Evolutionary conservation across 2,113 vertebrate genomes (phyloP), one percentile per base, ranked within the genome.

Genomic region (Paracanthobrama guichenoti): DNA sequence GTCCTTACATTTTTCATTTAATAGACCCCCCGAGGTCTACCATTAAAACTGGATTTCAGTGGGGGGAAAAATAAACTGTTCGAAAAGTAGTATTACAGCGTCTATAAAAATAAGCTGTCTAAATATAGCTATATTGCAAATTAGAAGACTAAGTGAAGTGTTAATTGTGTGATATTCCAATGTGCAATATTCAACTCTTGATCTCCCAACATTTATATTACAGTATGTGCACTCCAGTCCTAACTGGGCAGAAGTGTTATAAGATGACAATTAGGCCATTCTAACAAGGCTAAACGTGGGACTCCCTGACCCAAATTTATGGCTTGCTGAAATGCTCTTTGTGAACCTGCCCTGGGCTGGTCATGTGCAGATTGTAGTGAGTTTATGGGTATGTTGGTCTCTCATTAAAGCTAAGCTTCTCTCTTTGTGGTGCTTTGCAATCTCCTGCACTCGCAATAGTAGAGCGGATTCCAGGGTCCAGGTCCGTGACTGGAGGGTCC

Each of bases 381-480:
- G 22, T 87, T 77, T 78, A 78, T 64, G 28, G 82, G 26, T 24
- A 7, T 71, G 18, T 88, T 73, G 79, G 31, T 81, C 57, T 66
- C 79, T 90, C 35, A 82, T 80, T 80, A 81, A 50, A 80, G 59
- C 76, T 88, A 83, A 90, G 69, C 59, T 67, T 59, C 69, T 57
- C 42, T 31, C 83, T 86, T 81, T 50, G 16, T 80, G 69, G 42
- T n/a, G 26, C 72, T 81, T 87, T 82, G 60, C 53, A 26, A n/a
- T 35, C 81, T 62, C 87, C 42, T 62, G 28, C 73, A 73, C 44
- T 64, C 80, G 84, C 84, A 87, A 78, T 79, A 84, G 77, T 26
- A 71, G 84, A 90, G 62, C 83, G 88, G 88, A 91, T 92, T 93
- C 85, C 87, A 88, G 82, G 66, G 50, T 6, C 86, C 87, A 88